Evolutionary conservation across 2,888 invertebrate species (phyloP).

Genomic region (Aromia moschata): DNA sequence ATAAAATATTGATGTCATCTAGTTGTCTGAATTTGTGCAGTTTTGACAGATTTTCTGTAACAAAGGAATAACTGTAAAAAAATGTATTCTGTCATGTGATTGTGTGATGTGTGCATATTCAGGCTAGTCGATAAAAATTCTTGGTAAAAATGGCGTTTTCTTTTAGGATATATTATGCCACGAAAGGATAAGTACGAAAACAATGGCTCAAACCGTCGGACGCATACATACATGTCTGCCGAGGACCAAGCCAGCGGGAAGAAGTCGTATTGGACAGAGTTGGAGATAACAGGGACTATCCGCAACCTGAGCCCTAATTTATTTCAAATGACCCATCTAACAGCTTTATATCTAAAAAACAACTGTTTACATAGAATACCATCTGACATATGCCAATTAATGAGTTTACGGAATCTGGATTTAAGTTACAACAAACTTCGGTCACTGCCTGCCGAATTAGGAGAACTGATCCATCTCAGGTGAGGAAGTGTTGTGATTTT

Average conservation of each 20-base stretch:
- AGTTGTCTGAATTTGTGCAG: background rate
- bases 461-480: slow-evolving; percentile 95
- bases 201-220: slow-evolving; percentile 76
- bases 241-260: slow-evolving; percentile 93
- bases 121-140: slow-evolving; percentile 10
- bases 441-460: slow-evolving; percentile 93
- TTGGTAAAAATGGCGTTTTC: slow-evolving; percentile 17
- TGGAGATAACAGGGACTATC: slow-evolving; percentile 88
- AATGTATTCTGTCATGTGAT: slow-evolving; percentile 11
- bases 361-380: slow-evolving; percentile 93
- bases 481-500: slow-evolving; percentile 55
- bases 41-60: slow-evolving; percentile 9
- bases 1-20: background rate
- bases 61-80: slow-evolving; percentile 17
- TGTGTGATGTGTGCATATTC: slow-evolving; percentile 21
- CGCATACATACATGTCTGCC: slow-evolving; percentile 90
- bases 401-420: slow-evolving; percentile 88
- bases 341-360: slow-evolving; percentile 94
- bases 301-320: slow-evolving; percentile 91
- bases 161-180: slow-evolving; percentile 63
- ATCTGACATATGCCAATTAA: slow-evolving; percentile 86
- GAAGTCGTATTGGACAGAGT: slow-evolving; percentile 86
- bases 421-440: slow-evolving; percentile 94
- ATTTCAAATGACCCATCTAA: slow-evolving; percentile 92
- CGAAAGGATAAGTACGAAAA: slow-evolving; percentile 88